Conservation (phyloP, 2,113 vertebrate genomes). For the Scartelaos histophorus region DNA sequence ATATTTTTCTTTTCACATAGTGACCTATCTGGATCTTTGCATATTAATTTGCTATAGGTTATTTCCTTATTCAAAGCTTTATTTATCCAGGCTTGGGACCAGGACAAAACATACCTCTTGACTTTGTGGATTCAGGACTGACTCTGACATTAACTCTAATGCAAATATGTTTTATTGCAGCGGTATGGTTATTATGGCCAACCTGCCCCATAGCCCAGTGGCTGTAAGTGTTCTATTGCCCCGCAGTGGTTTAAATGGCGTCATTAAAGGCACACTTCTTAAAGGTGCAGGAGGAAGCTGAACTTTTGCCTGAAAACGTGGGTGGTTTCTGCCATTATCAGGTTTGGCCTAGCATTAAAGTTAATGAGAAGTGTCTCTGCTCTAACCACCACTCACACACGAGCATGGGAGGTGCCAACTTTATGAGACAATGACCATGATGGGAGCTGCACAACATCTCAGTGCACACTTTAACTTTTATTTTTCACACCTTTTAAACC, state of each 20-base stretch:
- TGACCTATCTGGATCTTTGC: too few species aligned
- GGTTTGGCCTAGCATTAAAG: slow-evolving; percentile 46
- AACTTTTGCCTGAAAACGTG: slow-evolving; percentile 31
- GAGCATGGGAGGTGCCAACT: slow-evolving; percentile 15
- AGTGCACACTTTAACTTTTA: background rate
- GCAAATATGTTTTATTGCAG: background rate
- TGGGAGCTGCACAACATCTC: background rate
- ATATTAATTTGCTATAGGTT: too few species aligned
- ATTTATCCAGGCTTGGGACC: background rate
- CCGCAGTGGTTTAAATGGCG: slow-evolving; percentile 12
- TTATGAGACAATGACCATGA: background rate
- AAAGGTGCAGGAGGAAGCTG: slow-evolving; percentile 24
- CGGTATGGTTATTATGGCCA: background rate
- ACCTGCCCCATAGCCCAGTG: slow-evolving; percentile 6
- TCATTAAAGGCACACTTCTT: slow-evolving; percentile 10
- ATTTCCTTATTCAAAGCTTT: background rate
- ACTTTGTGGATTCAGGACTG: background rate
- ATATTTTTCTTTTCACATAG: too few species aligned
- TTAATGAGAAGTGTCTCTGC: slow-evolving; percentile 43
- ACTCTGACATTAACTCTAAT: background rate
- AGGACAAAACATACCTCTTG: background rate
- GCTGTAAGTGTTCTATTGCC: background rate
- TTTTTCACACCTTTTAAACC: too few species aligned
- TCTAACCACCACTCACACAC: background rate
- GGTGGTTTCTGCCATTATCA: slow-evolving; percentile 43